Percentiles rank a stretch among this genome's conserved stretches.
phyloP scores from a whole-genome alignment of 2,797 vertebrate genomes.

The Neomorphus geoffroyi region DNA sequence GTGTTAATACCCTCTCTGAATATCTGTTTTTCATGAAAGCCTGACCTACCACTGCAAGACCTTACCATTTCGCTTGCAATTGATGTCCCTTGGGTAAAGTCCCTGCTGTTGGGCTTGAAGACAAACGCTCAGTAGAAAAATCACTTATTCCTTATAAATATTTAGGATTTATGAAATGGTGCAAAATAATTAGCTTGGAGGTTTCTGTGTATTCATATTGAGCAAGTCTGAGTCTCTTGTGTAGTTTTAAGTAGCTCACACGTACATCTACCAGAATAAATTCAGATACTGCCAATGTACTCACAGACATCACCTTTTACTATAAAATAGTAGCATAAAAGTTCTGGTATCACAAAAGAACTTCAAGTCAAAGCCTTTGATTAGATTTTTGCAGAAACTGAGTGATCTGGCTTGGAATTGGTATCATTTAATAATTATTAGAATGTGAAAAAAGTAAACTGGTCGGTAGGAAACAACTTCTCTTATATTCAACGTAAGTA shows the following conservation, averaged over 20 bases:
- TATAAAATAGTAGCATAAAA: neutral
- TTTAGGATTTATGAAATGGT: neutral
- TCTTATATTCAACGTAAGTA: neutral
- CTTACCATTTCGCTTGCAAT: neutral
- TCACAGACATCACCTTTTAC: neutral
- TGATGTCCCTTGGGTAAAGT: neutral
- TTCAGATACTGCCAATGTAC: neutral
- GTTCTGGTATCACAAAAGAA: neutral
- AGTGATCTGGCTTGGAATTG: neutral
- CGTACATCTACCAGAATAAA: neutral
- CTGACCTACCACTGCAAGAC: neutral
- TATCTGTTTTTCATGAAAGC: neutral
- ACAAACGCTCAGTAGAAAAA: neutral
- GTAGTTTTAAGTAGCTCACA: neutral
- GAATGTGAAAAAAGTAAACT: neutral
- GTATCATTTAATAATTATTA: neutral
- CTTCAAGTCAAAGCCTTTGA: neutral
- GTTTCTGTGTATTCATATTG: neutral
- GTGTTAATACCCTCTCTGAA: neutral
- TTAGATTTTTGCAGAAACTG: neutral
- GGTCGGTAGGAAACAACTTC: neutral
- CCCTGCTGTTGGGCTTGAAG: neutral
- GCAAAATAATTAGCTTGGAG: neutral
- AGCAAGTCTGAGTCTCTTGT: neutral
- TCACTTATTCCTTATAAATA: neutral